Evolutionary conservation across 2,113 vertebrate genomes (phyloP), one percentile per base, ranked within the genome.

Genomic region (Stigmatopora argus): DNA sequence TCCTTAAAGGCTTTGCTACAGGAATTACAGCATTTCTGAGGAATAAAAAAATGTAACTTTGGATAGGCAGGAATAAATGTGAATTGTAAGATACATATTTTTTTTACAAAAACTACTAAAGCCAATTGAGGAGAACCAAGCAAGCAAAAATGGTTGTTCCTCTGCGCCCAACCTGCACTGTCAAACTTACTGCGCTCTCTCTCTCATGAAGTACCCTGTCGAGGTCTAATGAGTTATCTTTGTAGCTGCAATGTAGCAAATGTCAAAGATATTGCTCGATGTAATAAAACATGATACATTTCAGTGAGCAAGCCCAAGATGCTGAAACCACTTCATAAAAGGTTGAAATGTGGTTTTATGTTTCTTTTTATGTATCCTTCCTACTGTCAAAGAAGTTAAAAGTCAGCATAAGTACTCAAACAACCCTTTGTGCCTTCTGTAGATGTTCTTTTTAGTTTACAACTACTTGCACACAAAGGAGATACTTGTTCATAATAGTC

Each of bases 401-500:
- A 46, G 49, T 5, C 18, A 19, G 49, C 49, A n/a, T 9, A 52
- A n/a, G 18, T 52, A 52, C 17, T 52, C 49, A 46, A 46, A 46
- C 45, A 46, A 46, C 17, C 14, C 15, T 3, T 48, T 17, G 17
- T 48, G 15, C 4, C 47, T 18, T 49, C 5, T 49, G 17, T 49
- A 18, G 14, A 31, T 60, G 48, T 49, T 57, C 57, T 31, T 31
- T 31, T 5, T 2, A 13, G 21, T 62, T 69, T 65, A 67, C 55
- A 68, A 51, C 41, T 21, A 55, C 41, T 69, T 69, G 59, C 63
- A 47, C 17, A 15, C 12, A 38, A 56, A 26, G 65, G n/a, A 65
- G 64, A 52, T 70, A 9, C 2, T 31, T 23, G 35, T 63, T 67
- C 65, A 17, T 71, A 69, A 41, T 66, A 57, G 62, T 60, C 55